Evolutionary conservation across 1,140 invertebrate species (phyloP).

Genomic region (Hyposmocoma kahamanoa): DNA sequence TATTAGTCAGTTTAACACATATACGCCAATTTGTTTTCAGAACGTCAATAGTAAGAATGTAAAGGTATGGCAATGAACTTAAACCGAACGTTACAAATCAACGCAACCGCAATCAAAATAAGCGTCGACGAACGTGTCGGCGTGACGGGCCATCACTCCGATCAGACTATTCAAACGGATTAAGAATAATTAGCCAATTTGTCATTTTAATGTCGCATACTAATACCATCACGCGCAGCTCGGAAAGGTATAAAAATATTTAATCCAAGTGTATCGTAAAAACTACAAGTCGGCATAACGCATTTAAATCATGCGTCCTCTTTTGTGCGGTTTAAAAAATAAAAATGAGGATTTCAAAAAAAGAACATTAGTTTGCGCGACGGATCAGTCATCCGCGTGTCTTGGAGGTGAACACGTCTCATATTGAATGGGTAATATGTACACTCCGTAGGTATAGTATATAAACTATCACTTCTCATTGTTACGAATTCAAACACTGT

Average conservation of each 20-base stretch:
- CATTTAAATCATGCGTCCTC: slow-evolving; percentile 57
- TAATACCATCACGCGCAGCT: slow-evolving; percentile 54
- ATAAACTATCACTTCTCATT: too few species aligned
- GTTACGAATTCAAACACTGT: too few species aligned
- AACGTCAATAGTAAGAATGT: too few species aligned
- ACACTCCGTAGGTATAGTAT: slow-evolving; percentile 35
- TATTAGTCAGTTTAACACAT: too few species aligned
- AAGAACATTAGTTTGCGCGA: slow-evolving; percentile 65
- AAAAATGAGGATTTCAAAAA: slow-evolving; percentile 55
- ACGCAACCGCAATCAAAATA: slow-evolving; percentile 26
- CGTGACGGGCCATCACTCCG: slow-evolving; percentile 38
- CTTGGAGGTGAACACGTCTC: slow-evolving; percentile 52
- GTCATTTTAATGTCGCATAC: slow-evolving; percentile 72
- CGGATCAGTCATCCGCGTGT: slow-evolving; percentile 64
- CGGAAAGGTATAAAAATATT: slow-evolving; percentile 53
- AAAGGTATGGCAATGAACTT: slow-evolving; percentile 27
- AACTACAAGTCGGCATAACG: slow-evolving; percentile 66
- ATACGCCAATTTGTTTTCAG: too few species aligned
- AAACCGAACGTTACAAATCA: not conserved
- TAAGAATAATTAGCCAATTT: slow-evolving; percentile 72
- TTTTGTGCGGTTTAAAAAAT: slow-evolving; percentile 60
- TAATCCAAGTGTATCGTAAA: slow-evolving; percentile 68
- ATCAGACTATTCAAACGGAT: slow-evolving; percentile 42
- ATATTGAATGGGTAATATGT: slow-evolving; percentile 24
- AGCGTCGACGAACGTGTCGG: slow-evolving; percentile 16